Conservation (phyloP, 2,797 vertebrate species). For the Cyclopterus lumpus region DNA sequence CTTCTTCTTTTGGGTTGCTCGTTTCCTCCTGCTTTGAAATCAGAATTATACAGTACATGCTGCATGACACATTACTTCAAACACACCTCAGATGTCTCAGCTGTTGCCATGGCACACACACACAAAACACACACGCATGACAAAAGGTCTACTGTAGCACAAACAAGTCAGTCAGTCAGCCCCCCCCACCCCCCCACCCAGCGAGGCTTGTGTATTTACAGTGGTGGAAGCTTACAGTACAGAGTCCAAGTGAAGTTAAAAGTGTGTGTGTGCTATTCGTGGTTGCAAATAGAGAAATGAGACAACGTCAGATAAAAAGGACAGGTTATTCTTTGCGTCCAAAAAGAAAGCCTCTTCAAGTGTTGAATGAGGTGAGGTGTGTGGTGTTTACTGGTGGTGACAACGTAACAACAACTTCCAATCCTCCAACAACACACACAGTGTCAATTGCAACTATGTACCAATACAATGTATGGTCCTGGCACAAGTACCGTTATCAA, state of each 20-base stretch:
- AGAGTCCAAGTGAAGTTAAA: constrained; percentile 32
- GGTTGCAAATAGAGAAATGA: background rate
- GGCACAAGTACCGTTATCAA: background rate
- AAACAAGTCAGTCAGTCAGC: constrained; percentile 10
- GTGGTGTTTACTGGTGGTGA: background rate
- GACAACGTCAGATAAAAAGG: background rate
- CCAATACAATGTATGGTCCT: background rate
- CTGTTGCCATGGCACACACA: constrained; percentile 31
- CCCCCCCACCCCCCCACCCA: constrained; percentile 11
- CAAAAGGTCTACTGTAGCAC: constrained; percentile 34
- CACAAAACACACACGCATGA: constrained; percentile 36
- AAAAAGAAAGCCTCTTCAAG: too few species aligned
- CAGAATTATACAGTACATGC: background rate
- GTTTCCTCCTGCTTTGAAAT: constrained; percentile 54
- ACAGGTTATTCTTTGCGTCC: background rate
- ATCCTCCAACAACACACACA: background rate
- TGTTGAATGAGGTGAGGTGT: background rate
- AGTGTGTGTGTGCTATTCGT: background rate
- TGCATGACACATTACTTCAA: constrained; percentile 32
- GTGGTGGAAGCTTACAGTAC: constrained; percentile 23
- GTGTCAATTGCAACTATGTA: background rate
- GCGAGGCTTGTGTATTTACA: background rate
- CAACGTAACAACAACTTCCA: background rate
- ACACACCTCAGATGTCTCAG: constrained; percentile 51
- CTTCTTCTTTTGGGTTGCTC: constrained; percentile 68